Evolutionary conservation across 2,113 vertebrate species (phyloP), one percentile per base, ranked within the genome.

Genomic region (Himantopus leucocephalus): DNA sequence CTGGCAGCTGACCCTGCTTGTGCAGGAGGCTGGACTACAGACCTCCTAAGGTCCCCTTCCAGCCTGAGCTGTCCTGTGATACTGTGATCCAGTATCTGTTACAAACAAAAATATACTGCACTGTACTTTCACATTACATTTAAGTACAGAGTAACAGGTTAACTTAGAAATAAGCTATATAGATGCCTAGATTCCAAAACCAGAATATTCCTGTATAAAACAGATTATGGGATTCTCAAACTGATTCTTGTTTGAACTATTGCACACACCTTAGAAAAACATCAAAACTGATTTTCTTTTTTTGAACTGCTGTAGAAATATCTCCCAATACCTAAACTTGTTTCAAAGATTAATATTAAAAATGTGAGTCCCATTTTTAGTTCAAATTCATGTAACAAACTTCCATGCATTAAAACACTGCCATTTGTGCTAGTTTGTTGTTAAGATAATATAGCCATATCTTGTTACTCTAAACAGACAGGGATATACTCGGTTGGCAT

Each of bases 81-180:
- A 60, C 32, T 52, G 12, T 30, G 21, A 88, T 45, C 37, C 6
- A 60, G 2, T 35, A 94, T 27, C 67, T 74, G 34, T 77, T 71
- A 53, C 27, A 92, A 92, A 73, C 17, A 91, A 92, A 94, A 71
- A 39, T 27, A 83, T 11, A n/a, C 24, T n/a, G 13, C 89, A 82
- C 62, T 67, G 77, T 85, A 41, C 56, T 20, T 59, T 91, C 91
- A 52, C 47, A 35, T 52, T 58, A 72, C 52, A 92, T 68, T 92
- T 47, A 83, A 83, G 62, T 17, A 78, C 37, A 88, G 59, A 93
- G 47, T n/a, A 90, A 83, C 62, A 87, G 37, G 9, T 58, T 94
- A 91, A 87, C 86, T 94, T 92, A 92, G 80, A 96, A 92, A 88
- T 81, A 88, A 89, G 6, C 9, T 62, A 48, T 7, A 73, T 4